Evolutionary conservation across 2,113 vertebrate genomes (phyloP).

Genomic region (Ptilorrhoa leucosticta): DNA sequence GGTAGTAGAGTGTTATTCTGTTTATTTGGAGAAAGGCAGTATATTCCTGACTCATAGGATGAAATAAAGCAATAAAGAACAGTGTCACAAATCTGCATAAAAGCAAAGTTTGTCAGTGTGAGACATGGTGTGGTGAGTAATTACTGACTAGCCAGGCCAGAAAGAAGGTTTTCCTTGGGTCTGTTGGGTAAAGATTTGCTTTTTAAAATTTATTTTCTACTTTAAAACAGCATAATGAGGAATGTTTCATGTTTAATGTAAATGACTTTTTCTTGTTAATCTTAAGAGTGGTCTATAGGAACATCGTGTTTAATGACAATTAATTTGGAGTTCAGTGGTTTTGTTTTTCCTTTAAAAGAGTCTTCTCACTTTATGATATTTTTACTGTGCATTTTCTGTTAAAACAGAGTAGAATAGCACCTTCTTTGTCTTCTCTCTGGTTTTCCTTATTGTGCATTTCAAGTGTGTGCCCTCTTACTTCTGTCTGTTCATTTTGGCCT

Average conservation of each 20-base stretch:
- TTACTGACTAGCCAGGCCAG: not conserved
- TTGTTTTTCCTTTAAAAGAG: not conserved
- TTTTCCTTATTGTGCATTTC: not conserved
- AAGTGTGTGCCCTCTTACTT: not conserved
- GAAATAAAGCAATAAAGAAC: not conserved
- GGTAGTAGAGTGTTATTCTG: constrained; percentile 21
- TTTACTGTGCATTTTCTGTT: not conserved
- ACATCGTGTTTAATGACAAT: not conserved
- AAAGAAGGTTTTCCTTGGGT: not conserved
- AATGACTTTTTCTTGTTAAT: not conserved
- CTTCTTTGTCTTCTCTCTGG: not conserved
- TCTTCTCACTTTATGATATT: not conserved
- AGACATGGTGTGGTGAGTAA: not conserved
- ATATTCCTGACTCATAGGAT: not conserved
- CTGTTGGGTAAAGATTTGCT: not conserved
- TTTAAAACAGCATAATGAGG: not conserved
- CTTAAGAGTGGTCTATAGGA: not conserved
- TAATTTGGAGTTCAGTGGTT: not conserved
- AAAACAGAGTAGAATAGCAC: not conserved
- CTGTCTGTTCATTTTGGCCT: not conserved
- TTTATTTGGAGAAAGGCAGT: not conserved
- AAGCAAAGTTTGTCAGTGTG: not conserved
- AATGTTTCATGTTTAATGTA: not conserved
- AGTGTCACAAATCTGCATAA: not conserved
- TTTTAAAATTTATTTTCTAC: not conserved